phyloP scores from a whole-genome alignment of 2,888 invertebrate species.

The Cabera pusaria region DNA sequence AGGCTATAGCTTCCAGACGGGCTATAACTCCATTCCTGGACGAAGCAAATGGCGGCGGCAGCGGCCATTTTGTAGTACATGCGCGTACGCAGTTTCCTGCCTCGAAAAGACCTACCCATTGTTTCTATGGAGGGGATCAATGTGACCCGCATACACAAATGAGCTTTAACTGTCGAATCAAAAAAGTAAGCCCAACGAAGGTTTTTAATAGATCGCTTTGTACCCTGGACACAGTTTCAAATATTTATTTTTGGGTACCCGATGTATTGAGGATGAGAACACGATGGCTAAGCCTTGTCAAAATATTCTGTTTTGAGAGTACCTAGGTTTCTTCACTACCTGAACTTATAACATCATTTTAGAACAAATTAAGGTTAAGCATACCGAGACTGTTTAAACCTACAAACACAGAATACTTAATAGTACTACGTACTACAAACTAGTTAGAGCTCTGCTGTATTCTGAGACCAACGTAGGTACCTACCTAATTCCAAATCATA shows the following conservation, averaged over 20 bases:
- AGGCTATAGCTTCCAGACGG: constrained; percentile 73
- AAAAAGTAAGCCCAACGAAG: constrained; percentile 50
- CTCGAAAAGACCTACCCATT: constrained; percentile 75
- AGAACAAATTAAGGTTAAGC: too few species aligned
- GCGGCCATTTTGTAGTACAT: constrained; percentile 64
- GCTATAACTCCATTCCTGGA: constrained; percentile 58
- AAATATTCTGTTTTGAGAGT: too few species aligned
- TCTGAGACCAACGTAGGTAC: too few species aligned
- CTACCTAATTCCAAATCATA: too few species aligned
- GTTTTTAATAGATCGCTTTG: constrained; percentile 34
- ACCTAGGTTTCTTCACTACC: neutral
- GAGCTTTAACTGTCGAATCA: constrained; percentile 58
- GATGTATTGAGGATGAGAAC: constrained; percentile 17
- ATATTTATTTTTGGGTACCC: constrained; percentile 20
- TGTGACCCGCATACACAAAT: constrained; percentile 64
- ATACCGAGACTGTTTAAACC: too few species aligned
- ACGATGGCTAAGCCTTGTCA: too few species aligned
- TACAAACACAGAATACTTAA: too few species aligned
- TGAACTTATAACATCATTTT: too few species aligned
- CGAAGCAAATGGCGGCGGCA: constrained; percentile 60
- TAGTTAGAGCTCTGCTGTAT: too few species aligned
- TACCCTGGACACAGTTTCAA: constrained; percentile 33
- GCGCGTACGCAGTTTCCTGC: constrained; percentile 79
- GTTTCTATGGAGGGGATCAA: constrained; percentile 71
- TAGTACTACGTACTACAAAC: too few species aligned